Conservation (phyloP, 2,113 vertebrate genomes). For the Thamnaconus septentrionalis region DNA sequence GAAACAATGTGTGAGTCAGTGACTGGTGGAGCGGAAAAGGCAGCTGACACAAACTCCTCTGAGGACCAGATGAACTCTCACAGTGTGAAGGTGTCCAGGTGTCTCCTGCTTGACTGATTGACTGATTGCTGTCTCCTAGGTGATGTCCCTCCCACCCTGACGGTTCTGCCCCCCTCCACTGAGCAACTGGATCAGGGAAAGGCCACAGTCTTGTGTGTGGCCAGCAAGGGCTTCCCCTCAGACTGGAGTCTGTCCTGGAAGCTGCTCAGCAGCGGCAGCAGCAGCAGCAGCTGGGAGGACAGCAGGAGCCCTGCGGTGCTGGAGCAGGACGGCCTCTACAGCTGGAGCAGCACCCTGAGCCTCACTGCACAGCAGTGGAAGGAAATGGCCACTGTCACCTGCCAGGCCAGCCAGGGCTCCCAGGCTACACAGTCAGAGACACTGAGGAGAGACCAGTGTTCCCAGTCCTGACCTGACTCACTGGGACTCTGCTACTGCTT, state of each 20-base stretch:
- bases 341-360: constrained; percentile 42
- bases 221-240: constrained; percentile 44
- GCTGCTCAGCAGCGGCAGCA: constrained; percentile 20
- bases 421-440: constrained; percentile 20
- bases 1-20: constrained; percentile 16
- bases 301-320: constrained; percentile 13
- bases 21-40: constrained; percentile 10
- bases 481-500: constrained; percentile 12
- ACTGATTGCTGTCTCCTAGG: constrained; percentile 19
- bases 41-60: constrained; percentile 19
- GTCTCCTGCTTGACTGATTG: neutral
- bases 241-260: constrained; percentile 44
- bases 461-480: constrained; percentile 20
- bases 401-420: constrained; percentile 30
- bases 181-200: constrained; percentile 1
- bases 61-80: neutral
- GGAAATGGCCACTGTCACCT: constrained; percentile 24
- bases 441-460: constrained; percentile 28
- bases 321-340: constrained; percentile 16
- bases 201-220: constrained; percentile 25
- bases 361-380: constrained; percentile 27
- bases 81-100: neutral
- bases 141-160: constrained; percentile 14
- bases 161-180: neutral
- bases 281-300: constrained; percentile 11